Percentiles rank a stretch among this genome's conserved stretches.
Evolutionary conservation across 2,888 invertebrate genomes (phyloP).

Genomic region (Blera fallax): DNA sequence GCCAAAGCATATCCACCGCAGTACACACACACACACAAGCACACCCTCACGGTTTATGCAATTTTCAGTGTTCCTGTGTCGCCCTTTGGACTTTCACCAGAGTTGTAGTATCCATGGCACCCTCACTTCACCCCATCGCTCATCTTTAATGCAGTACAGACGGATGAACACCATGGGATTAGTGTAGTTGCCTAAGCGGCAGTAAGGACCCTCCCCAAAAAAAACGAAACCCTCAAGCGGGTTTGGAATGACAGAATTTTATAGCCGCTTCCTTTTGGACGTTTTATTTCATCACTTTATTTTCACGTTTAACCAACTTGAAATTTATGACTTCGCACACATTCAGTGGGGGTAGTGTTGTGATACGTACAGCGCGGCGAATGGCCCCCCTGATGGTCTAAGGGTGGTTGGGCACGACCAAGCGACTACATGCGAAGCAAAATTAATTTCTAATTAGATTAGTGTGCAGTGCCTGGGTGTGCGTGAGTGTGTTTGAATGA

Average conservation of each 20-base stretch:
- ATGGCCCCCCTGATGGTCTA: neutral
- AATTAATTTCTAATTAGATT: slow-evolving; percentile 73
- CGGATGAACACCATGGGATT: slow-evolving; percentile 69
- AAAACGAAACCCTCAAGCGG: neutral
- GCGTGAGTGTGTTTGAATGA: neutral
- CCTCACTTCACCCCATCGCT: slow-evolving; percentile 38
- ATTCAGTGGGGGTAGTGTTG: neutral
- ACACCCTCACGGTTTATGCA: slow-evolving; percentile 31
- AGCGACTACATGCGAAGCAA: slow-evolving; percentile 41
- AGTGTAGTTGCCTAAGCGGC: slow-evolving; percentile 49
- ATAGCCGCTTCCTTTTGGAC: slow-evolving; percentile 23
- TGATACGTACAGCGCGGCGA: no score
- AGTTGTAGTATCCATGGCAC: neutral
- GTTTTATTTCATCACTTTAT: slow-evolving; percentile 68
- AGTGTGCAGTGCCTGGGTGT: neutral
- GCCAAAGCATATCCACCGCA: slow-evolving; percentile 52
- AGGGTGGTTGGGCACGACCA: slow-evolving; percentile 25
- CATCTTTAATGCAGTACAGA: slow-evolving; percentile 68
- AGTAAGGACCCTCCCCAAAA: slow-evolving; percentile 11
- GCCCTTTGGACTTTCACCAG: slow-evolving; percentile 41
- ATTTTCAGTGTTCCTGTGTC: slow-evolving; percentile 44
- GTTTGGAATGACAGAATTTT: slow-evolving; percentile 44
- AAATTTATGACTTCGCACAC: slow-evolving; percentile 65
- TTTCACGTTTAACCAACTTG: slow-evolving; percentile 66
- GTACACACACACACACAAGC: slow-evolving; percentile 17